Evolutionary conservation across 2,888 invertebrate species (phyloP).

Genomic region (Encarsia formosa): DNA sequence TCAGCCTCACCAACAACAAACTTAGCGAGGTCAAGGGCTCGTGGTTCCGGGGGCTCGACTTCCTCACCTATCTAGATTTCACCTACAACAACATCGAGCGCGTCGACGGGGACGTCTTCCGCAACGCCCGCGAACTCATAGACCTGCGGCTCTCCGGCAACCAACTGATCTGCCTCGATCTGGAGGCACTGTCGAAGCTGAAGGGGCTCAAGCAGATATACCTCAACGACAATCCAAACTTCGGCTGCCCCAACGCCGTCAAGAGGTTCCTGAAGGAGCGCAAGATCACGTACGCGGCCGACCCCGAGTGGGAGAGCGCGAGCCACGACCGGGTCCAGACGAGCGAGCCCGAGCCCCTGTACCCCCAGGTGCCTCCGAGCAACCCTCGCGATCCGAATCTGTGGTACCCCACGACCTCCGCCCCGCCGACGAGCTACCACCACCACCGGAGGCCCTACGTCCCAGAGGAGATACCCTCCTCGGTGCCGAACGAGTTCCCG

Average conservation of each 20-base stretch:
- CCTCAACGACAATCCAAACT: constrained; percentile 40
- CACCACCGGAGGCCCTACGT: constrained; percentile 6
- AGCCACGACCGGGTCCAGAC: constrained; percentile 29
- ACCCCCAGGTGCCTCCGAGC: neutral
- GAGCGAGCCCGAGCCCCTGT: neutral
- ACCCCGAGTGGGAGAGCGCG: constrained; percentile 37
- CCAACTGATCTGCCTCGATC: constrained; percentile 40
- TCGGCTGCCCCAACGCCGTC: constrained; percentile 42
- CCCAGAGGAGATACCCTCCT: constrained; percentile 21
- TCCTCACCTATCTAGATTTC: constrained; percentile 42
- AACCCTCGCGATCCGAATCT: neutral
- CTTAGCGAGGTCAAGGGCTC: constrained; percentile 34
- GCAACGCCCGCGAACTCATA: constrained; percentile 36
- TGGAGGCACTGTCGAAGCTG: constrained; percentile 36
- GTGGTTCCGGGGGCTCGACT: constrained; percentile 40
- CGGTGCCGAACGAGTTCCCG: constrained; percentile 24
- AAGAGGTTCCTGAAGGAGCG: constrained; percentile 34
- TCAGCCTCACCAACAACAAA: constrained; percentile 41
- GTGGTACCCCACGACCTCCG: neutral
- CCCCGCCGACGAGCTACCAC: neutral
- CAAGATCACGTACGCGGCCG: constrained; percentile 36
- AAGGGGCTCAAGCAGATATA: constrained; percentile 37
- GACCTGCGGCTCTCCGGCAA: constrained; percentile 46
- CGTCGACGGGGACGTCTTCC: constrained; percentile 42
- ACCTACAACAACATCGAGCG: constrained; percentile 41